Evolutionary conservation across 2,113 vertebrate genomes (phyloP).

Genomic region (Leucoraja erinaceus): DNA sequence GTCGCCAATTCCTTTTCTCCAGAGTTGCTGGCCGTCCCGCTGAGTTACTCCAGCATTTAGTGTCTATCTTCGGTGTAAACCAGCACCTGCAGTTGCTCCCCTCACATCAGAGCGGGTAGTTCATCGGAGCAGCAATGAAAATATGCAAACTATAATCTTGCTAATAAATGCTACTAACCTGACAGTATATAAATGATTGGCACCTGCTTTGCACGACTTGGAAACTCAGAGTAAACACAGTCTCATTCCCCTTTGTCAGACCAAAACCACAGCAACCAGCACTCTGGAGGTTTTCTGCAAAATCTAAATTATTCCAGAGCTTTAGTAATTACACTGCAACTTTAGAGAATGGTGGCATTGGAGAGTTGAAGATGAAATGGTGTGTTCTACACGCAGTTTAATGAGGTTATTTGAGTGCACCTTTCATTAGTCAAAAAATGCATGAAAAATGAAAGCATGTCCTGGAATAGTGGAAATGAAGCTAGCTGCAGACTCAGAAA

Average conservation of each 20-base stretch:
- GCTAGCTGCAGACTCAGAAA: background rate
- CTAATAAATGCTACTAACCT: background rate
- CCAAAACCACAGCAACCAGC: background rate
- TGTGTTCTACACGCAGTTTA: background rate
- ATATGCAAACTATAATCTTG: background rate
- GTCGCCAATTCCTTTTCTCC: too few species aligned
- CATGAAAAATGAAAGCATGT: constrained; percentile 15
- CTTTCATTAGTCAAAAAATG: constrained; percentile 12
- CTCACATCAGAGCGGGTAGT: too few species aligned
- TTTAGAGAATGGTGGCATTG: background rate
- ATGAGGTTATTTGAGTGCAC: constrained; percentile 28
- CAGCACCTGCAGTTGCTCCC: too few species aligned
- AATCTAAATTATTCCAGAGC: background rate
- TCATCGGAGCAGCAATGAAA: background rate
- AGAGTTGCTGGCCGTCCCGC: too few species aligned
- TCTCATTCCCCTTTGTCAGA: background rate
- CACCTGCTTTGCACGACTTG: background rate
- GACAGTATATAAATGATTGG: background rate
- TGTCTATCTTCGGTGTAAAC: too few species aligned
- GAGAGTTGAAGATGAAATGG: constrained; percentile 22
- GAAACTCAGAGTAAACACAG: background rate
- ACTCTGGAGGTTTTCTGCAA: background rate
- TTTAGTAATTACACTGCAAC: constrained; percentile 14
- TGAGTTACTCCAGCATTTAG: too few species aligned
- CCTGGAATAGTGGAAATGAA: constrained; percentile 1